Base-by-base conservation (phyloP, 1,140 invertebrate genomes). In the Drosophila sp. region DNA sequence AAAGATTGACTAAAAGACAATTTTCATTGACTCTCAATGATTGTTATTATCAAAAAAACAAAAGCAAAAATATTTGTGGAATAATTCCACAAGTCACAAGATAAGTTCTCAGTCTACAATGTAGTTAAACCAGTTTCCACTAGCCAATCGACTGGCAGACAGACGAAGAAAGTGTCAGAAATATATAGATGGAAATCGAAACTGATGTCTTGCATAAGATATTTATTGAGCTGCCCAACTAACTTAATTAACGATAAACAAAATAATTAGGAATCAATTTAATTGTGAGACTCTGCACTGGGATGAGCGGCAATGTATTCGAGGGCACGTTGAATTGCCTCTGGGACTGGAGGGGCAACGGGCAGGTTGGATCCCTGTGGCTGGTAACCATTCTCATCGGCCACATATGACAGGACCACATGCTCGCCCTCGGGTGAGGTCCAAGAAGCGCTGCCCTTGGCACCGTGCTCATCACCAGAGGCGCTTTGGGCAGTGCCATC, bases 371-470 rank as follows among this genome's bases (percentile, higher is more conserved):
- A 94, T 33, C 91, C 89, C 69, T 91, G 85, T 27, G 95, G 94
- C 67, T 94, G 94, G 91, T 95, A 96, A 50, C 95, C 95, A 77
- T 95, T 95, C 79, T 96, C 95, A 82, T 96, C 96, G 40, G 96
- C 96, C 33, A 95, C 94, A 90, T 97, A 97, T 2, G 94, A 93
- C 8, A 97, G 91, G 11, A 93, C 92, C 65, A 96, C 95, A 5
- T 94, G 93, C 40, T 94, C 93, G 29, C 96, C 96, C 68, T 97
- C 96, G 7, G 96, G 95, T 25, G 95, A 94, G 1, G 95, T 95
- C 91, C 97, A 97, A 3, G 94, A 94, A 91, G 93, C 96, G 84
- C 93, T 94, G 38, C 95, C 95, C 86, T 95, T 94, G 1, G 94
- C 94, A 29, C 23, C 7, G 10, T 50, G 44, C 8, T 50, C 44